Evolutionary conservation across 2,797 vertebrate genomes (phyloP).

Genomic region (Chromobotia macracanthus): DNA sequence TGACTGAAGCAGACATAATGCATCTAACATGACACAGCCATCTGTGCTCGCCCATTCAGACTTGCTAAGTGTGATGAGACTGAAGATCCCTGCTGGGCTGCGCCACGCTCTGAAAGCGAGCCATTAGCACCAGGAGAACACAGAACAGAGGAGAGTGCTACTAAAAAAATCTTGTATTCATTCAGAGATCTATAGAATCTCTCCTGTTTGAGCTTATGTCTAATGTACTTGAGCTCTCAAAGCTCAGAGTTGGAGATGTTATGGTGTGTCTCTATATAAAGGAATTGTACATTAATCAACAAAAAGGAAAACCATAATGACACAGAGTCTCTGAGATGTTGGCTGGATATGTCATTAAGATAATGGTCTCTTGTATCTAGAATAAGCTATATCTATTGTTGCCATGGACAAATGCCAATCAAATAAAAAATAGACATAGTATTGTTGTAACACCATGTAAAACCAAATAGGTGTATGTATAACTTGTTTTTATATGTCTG

Average conservation of each 20-base stretch:
- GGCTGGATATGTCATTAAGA: not conserved
- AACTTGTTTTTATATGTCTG: too few relatives aligned
- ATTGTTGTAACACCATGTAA: not conserved
- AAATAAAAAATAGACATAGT: not conserved
- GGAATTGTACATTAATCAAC: slow-evolving; percentile 34
- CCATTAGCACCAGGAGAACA: slow-evolving; percentile 57
- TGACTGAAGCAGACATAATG: slow-evolving; percentile 62
- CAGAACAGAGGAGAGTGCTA: slow-evolving; percentile 40
- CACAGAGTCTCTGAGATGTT: slow-evolving; percentile 13
- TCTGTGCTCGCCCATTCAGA: slow-evolving; percentile 63
- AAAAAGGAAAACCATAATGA: slow-evolving; percentile 5
- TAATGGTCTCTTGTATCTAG: slow-evolving; percentile 14
- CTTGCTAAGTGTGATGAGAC: slow-evolving; percentile 68
- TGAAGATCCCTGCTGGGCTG: slow-evolving; percentile 63
- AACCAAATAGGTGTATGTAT: too few relatives aligned
- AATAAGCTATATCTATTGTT: slow-evolving; percentile 1
- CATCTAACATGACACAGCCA: slow-evolving; percentile 67
- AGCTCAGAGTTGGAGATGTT: not conserved
- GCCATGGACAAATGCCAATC: not conserved
- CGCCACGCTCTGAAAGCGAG: slow-evolving; percentile 56
- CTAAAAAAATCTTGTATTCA: slow-evolving; percentile 1
- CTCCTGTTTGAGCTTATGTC: not conserved
- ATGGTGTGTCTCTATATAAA: not conserved
- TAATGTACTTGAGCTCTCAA: not conserved
- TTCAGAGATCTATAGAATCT: slow-evolving; percentile 3